These are phyloP conservation scores for Xyrichtys novacula DNA, from an alignment of 2,797 vertebrate genomes.

Conservation along the genomic window DNA sequence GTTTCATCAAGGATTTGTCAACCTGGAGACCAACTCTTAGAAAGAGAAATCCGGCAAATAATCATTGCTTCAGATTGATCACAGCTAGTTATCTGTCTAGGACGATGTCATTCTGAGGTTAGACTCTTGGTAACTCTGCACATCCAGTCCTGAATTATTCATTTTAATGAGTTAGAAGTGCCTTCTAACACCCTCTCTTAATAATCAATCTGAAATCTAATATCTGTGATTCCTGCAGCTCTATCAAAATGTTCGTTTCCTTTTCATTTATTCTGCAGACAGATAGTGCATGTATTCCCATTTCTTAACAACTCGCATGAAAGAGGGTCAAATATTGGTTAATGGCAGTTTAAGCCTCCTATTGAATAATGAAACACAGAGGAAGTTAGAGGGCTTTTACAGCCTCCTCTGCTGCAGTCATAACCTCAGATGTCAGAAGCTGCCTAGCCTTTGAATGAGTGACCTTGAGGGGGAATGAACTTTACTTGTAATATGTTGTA, in stretches of 20 bases:
- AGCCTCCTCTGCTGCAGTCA: slow-evolving; percentile 6
- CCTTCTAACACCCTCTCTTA: slow-evolving; percentile 24
- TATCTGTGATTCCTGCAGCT: slow-evolving; percentile 50
- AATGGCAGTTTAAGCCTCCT: slow-evolving; percentile 62
- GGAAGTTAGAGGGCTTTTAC: slow-evolving; percentile 13
- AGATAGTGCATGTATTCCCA: slow-evolving; percentile 68
- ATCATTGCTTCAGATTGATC: slow-evolving; percentile 6
- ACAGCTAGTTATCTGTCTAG: slow-evolving; percentile 21
- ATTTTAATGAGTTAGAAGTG: slow-evolving; percentile 12
- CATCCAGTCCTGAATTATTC: slow-evolving; percentile 22
- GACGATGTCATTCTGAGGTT: slow-evolving; percentile 25
- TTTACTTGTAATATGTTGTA: slow-evolving; percentile 38
- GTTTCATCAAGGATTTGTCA: too few species aligned
- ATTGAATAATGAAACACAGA: slow-evolving; percentile 43
- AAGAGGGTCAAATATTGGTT: slow-evolving; percentile 72
- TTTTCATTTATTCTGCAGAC: slow-evolving; percentile 61
- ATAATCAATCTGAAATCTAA: slow-evolving; percentile 54
- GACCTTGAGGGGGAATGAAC: slow-evolving; percentile 45
- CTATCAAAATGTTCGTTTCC: slow-evolving; percentile 51
- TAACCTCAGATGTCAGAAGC: slow-evolving; percentile 30
- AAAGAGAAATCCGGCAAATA: too few species aligned
- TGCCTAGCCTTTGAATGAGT: slow-evolving; percentile 23
- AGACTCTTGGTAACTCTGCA: slow-evolving; percentile 24
- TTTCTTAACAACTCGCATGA: slow-evolving; percentile 72
- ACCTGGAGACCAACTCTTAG: too few species aligned